A percentile compares a stretch with the other conserved stretches of the same genome.
Evolutionary conservation across 2,888 invertebrate species (phyloP).

Genomic region (Omphaloscelis lunosa): DNA sequence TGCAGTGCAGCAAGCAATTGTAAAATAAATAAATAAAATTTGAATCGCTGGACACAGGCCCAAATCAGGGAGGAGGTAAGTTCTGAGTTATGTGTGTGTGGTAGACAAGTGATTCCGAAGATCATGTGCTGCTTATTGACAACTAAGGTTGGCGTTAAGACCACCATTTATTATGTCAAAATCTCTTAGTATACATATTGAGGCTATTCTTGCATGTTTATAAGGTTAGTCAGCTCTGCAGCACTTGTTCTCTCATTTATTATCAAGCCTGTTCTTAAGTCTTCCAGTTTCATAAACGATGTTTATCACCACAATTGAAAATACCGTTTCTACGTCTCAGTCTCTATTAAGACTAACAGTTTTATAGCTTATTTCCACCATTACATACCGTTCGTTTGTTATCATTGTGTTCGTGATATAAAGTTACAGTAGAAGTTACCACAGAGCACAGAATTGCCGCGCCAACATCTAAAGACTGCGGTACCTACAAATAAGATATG

Average conservation of each 20-base stretch:
- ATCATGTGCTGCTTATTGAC: not conserved
- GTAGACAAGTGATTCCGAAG: not conserved
- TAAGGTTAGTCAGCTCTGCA: not conserved
- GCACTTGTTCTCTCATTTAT: not conserved
- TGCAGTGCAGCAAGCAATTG: too few species aligned
- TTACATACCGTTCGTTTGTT: constrained; percentile 18
- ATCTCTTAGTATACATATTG: not conserved
- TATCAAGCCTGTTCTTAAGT: not conserved
- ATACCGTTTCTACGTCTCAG: not conserved
- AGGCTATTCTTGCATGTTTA: not conserved
- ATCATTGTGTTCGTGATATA: constrained; percentile 33
- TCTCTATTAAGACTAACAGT: constrained; percentile 10
- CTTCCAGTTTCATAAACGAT: not conserved
- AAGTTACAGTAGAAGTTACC: constrained; percentile 49
- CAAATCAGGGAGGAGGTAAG: too few species aligned
- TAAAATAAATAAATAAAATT: not conserved
- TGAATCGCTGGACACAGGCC: not conserved
- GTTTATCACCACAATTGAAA: constrained; percentile 11
- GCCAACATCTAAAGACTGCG: not conserved
- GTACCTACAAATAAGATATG: too few species aligned
- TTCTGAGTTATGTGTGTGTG: too few species aligned
- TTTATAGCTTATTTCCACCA: not conserved
- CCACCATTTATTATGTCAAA: not conserved
- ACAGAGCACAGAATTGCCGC: not conserved
- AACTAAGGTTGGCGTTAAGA: not conserved